Percentiles rank a stretch among this genome's conserved stretches.
Conservation (phyloP, 2,797 vertebrate genomes). For the Sebastolobus alascanus region DNA sequence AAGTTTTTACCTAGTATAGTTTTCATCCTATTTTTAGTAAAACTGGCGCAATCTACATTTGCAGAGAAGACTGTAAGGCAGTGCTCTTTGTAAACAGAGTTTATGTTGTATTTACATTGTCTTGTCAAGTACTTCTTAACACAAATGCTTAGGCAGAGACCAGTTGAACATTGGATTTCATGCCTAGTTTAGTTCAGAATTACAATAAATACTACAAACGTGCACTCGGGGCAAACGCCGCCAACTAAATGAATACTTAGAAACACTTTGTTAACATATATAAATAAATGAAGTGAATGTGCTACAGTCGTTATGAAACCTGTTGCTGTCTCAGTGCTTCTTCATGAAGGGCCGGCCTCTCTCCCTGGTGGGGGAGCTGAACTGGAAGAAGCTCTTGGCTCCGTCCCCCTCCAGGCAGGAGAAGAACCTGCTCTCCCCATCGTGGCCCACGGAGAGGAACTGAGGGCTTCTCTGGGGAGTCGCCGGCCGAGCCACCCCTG, state of each 20-base stretch:
- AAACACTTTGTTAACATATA: neutral
- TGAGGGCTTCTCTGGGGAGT: slow-evolving; percentile 75
- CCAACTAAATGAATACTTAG: neutral
- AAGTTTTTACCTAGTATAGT: neutral
- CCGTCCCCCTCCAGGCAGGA: slow-evolving; percentile 74
- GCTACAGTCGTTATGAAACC: neutral
- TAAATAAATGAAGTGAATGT: neutral
- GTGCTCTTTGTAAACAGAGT: neutral
- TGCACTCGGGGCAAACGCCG: neutral
- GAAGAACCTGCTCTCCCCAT: slow-evolving; percentile 75
- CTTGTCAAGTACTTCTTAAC: neutral
- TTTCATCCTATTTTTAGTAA: neutral
- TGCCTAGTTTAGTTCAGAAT: neutral
- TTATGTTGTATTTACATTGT: slow-evolving; percentile 7
- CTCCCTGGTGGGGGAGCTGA: slow-evolving; percentile 77
- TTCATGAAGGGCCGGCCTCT: slow-evolving; percentile 49
- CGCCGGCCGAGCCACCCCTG: slow-evolving; percentile 66
- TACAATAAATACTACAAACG: neutral
- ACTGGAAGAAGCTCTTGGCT: slow-evolving; percentile 82
- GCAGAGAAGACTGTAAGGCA: neutral
- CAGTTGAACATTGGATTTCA: neutral
- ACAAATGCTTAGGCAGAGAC: neutral
- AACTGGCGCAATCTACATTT: neutral
- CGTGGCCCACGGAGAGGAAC: slow-evolving; percentile 57
- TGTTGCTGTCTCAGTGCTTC: slow-evolving; percentile 62